Conservation (phyloP, 2,797 vertebrate species). For the Platyrinchus mystaceus region DNA sequence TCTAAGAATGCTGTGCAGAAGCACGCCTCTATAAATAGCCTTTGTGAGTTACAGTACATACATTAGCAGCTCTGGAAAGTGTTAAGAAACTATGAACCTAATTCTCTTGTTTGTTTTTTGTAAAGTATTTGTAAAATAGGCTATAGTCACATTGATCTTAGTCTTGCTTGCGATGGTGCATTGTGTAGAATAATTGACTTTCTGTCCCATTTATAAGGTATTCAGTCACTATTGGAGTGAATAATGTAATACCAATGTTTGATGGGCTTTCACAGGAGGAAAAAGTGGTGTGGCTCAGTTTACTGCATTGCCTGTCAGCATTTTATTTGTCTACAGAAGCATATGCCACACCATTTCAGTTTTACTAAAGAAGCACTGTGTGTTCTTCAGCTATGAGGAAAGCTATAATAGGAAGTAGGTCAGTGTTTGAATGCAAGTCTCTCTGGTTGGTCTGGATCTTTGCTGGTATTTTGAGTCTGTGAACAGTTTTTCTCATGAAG, state of each 20-base stretch:
- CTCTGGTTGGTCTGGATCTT: slow-evolving; percentile 14
- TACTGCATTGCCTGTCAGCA: slow-evolving; percentile 41
- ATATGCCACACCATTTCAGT: slow-evolving; percentile 42
- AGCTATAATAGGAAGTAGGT: slow-evolving; percentile 64
- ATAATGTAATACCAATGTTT: slow-evolving; percentile 8
- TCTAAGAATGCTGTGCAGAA: slow-evolving; percentile 12
- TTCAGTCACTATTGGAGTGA: background rate
- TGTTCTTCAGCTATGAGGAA: slow-evolving; percentile 17
- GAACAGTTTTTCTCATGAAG: background rate
- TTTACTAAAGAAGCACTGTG: background rate
- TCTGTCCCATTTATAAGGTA: slow-evolving; percentile 48
- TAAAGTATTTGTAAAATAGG: slow-evolving; percentile 34
- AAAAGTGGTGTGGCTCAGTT: slow-evolving; percentile 10
- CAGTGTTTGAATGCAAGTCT: slow-evolving; percentile 34
- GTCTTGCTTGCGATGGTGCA: background rate
- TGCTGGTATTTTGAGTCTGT: background rate
- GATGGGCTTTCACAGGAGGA: slow-evolving; percentile 38
- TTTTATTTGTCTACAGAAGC: slow-evolving; percentile 44
- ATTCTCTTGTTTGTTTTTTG: slow-evolving; percentile 29
- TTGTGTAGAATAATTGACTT: slow-evolving; percentile 46
- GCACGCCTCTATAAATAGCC: slow-evolving; percentile 31
- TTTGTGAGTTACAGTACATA: slow-evolving; percentile 37
- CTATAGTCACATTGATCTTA: slow-evolving; percentile 32
- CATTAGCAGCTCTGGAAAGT: slow-evolving; percentile 36
- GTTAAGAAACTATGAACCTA: slow-evolving; percentile 22